A percentile compares a stretch with the other conserved stretches of the same genome.
phyloP scores from a whole-genome alignment of 1,140 invertebrate species.

The Cataglyphis hispanica region DNA sequence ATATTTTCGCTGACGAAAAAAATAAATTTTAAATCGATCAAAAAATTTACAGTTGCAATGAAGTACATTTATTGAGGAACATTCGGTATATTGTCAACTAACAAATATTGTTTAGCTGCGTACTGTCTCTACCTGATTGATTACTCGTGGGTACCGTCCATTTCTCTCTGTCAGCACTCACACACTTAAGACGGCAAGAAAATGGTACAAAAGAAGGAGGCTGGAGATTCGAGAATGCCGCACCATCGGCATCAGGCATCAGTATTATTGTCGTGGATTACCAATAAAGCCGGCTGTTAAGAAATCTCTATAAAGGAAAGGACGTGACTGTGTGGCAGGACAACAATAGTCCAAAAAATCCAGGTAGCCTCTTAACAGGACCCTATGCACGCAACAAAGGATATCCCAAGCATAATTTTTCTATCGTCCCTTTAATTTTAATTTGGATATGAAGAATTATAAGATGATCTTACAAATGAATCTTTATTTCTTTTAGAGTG shows the following conservation, averaged over 20 bases:
- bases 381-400: slow-evolving; percentile 15
- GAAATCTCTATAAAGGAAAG: slow-evolving; percentile 58
- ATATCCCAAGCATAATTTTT: no score
- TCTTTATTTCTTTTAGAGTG: neutral
- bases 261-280: slow-evolving; percentile 51
- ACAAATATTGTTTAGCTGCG: slow-evolving; percentile 64
- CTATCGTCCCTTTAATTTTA: no score
- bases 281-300: slow-evolving; percentile 70
- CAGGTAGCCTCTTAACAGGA: slow-evolving; percentile 27
- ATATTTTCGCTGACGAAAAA: neutral
- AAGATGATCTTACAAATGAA: neutral
- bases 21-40: neutral
- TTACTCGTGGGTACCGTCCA: slow-evolving; percentile 55
- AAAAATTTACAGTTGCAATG: neutral
- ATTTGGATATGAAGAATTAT: neutral
- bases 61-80: neutral
- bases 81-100: slow-evolving; percentile 49
- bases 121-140: slow-evolving; percentile 73
- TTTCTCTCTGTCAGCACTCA: slow-evolving; percentile 57
- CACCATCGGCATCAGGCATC: slow-evolving; percentile 46
- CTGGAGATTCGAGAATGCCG: slow-evolving; percentile 54
- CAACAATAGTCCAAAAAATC: slow-evolving; percentile 21
- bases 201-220: slow-evolving; percentile 61
- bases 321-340: slow-evolving; percentile 27
- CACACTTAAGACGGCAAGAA: slow-evolving; percentile 58